Evolutionary conservation across 2,797 vertebrate genomes (phyloP).

Genomic region (Xenentodon cancila): DNA sequence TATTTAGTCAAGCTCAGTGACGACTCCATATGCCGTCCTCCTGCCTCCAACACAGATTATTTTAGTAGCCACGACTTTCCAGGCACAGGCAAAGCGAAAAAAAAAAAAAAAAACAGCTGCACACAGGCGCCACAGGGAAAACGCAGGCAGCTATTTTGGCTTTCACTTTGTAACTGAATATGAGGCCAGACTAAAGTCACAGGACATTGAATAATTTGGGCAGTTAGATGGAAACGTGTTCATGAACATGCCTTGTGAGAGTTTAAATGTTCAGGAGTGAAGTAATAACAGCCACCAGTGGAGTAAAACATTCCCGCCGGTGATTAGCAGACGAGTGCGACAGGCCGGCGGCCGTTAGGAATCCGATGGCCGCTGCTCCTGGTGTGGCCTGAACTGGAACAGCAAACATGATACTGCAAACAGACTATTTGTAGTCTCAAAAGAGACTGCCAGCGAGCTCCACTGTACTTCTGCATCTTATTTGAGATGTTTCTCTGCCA

Average conservation of each 20-base stretch:
- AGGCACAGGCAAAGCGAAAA: slow-evolving; percentile 28
- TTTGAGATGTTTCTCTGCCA: slow-evolving; percentile 34
- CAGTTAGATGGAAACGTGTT: slow-evolving; percentile 1
- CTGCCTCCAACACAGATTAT: slow-evolving; percentile 67
- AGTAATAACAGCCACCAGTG: slow-evolving; percentile 26
- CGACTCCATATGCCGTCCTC: slow-evolving; percentile 31
- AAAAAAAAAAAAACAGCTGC: slow-evolving; percentile 76
- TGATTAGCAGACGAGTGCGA: slow-evolving; percentile 8
- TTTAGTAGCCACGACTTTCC: slow-evolving; percentile 68
- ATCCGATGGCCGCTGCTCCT: slow-evolving; percentile 43
- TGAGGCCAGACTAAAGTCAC: slow-evolving; percentile 30
- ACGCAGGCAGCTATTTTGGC: slow-evolving; percentile 77
- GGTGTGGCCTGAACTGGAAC: slow-evolving; percentile 39
- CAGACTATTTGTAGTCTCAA: slow-evolving; percentile 70
- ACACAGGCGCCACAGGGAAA: slow-evolving; percentile 65
- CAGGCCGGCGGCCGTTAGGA: slow-evolving; percentile 32
- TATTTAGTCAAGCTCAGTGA: slow-evolving; percentile 75
- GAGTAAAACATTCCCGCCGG: slow-evolving; percentile 41
- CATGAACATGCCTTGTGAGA: background rate
- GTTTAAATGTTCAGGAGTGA: slow-evolving; percentile 20
- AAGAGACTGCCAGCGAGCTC: slow-evolving; percentile 50
- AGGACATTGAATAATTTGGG: background rate
- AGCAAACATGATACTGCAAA: slow-evolving; percentile 69
- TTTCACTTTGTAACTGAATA: slow-evolving; percentile 76
- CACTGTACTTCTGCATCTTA: slow-evolving; percentile 47